Base-by-base conservation (phyloP, 1,140 invertebrate species). In the Eupeodes corollae region DNA sequence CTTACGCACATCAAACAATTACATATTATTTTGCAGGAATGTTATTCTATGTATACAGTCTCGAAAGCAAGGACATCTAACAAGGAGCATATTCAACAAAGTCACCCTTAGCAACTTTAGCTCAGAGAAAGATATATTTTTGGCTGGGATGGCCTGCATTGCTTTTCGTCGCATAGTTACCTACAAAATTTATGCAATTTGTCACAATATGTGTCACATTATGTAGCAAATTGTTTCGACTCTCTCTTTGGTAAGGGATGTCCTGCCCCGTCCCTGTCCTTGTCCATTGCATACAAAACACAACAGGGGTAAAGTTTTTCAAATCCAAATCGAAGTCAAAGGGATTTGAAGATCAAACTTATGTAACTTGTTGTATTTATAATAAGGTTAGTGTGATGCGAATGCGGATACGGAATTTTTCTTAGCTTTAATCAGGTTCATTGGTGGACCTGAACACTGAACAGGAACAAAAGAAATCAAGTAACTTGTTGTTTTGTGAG, bases 121-220 rank as follows among this genome's bases (percentile, higher is more conserved):
- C 16, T 18, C 14, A 38, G 37, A 37, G 8, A n/a, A 13, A 15
- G n/a, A 16, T 14, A 33, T 32, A 11, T 6, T 12, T 5, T 21
- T 42, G 42, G 16, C 9, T 31, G 3, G 11, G 26, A 8, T 41
- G 32, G 18, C 11, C 40, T 35, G 50, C 57, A 56, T 48, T 50
- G 21, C 21, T 26, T 26, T 26, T 8, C 8, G 21, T 26, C 21
- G 3, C n/a, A n/a, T 5, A n/a, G 34, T 10, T 35, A 12, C 14
- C 14, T 35, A 6, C 34, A 35, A 35, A 43, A 26, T 56, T 56
- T 35, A 52, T 54, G 63, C 53, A 62, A 67, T 67, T 67, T 67
- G 63, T 67, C 63, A 67, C 63, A 67, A 67, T 67, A 67, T 67
- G 63, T 67, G 63, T 67, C 63, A 64, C 61, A 67, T 67, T 67